Evolutionary conservation across 2,797 vertebrate species (phyloP), one percentile per base, ranked within the genome.

Genomic region (Diplodus puntazzo): DNA sequence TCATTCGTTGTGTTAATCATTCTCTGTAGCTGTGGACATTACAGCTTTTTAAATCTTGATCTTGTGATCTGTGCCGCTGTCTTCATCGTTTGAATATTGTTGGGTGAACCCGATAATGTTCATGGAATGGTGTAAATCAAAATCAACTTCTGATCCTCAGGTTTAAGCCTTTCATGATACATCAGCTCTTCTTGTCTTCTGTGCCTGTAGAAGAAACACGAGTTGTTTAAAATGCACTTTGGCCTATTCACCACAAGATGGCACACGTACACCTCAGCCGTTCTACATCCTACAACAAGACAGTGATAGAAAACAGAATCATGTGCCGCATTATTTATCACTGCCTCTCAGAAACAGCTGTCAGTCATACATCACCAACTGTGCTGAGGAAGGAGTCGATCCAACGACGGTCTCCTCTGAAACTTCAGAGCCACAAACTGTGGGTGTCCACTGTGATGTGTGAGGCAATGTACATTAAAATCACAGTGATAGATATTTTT

Each of bases 231-330:
- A 46, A 23, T 69, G 84, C 79, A 89, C 68, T 79, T 74, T 11
- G 0, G 4, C 2, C 7, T 21, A 45, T 79, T 4, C 1, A 49
- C 93, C 95, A 94, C 91, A 77, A 92, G 95, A 91, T 94, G 93
- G 88, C 67, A 73, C 0, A 27, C 59, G 55, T 53, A 63, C 54
- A 87, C 86, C 63, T 78, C 50, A 72, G 20, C 68, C 45, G 27
- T 2, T 45, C 25, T 39, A 18, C 7, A 17, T 7, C 0, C 48
- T 4, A 3, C 63, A 62, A 23, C 11, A 30, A 10, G 13, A 57
- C 16, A 6, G 5, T 14, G 23, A 39, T 0, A n/a, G 3, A 30
- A 20, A 52, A 58, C 11, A n/a, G 11, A 60, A 0, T 58, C 75
- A 50, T 39, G 0, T 8, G 6, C 1, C 7, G 0, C 34, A 4